phyloP scores from a whole-genome alignment of 2,888 invertebrate genomes.

The Ichneumoninae sp. region DNA sequence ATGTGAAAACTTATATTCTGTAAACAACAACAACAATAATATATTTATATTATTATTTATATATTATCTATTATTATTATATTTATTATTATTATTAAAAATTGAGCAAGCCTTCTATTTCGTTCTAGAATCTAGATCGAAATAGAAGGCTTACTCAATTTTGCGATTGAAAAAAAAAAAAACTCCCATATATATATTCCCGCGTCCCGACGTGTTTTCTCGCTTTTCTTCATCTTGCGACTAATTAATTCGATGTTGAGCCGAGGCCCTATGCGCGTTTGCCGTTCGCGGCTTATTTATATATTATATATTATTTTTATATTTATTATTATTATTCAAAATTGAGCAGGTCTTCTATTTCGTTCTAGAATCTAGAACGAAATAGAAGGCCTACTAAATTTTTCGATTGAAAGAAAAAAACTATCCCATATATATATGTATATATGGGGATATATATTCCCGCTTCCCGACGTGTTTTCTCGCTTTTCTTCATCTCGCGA shows the following conservation, averaged over 20 bases:
- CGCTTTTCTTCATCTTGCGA: not conserved
- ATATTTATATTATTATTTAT: not conserved
- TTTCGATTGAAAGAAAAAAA: not conserved
- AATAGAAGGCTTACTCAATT: not conserved
- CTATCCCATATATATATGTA: not conserved
- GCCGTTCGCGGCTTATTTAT: too few species aligned
- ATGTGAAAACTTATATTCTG: too few species aligned
- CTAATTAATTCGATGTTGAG: too few species aligned
- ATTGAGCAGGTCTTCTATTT: too few species aligned
- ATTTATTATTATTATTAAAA: too few species aligned
- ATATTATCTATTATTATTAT: too few species aligned
- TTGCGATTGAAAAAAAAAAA: not conserved
- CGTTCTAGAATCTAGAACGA: not conserved
- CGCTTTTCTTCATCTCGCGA: not conserved
- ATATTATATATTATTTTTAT: too few species aligned
- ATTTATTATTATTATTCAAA: too few species aligned
- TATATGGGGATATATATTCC: too few species aligned
- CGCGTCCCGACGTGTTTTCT: not conserved
- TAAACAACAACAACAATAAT: not conserved
- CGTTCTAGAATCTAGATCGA: not conserved
- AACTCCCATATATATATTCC: not conserved
- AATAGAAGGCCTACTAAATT: not conserved
- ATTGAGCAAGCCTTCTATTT: too few species aligned
- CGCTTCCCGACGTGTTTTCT: conserved; percentile 1
- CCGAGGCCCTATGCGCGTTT: too few species aligned